Percentiles rank a stretch among this genome's conserved stretches.
These are phyloP conservation scores for Hirtodrosophila trivittata DNA, from an alignment of 2,888 invertebrate genomes.

Conservation along the genomic window DNA sequence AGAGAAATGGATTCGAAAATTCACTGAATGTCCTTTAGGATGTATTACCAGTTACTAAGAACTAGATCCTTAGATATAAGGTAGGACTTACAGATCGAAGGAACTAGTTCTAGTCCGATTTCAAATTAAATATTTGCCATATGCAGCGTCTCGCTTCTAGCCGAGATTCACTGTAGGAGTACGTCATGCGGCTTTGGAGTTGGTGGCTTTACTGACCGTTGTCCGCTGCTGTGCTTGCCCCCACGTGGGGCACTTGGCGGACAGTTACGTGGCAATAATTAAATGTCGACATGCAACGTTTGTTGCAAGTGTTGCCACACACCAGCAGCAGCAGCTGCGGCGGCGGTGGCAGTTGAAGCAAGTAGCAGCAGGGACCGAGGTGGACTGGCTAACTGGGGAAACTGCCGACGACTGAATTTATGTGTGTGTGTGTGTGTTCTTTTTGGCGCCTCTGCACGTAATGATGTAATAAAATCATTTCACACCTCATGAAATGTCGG, in stretches of 20 bases:
- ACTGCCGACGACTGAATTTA: constrained; percentile 9
- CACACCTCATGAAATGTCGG: constrained; percentile 82
- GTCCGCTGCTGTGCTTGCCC: neutral
- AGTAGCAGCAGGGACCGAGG: constrained; percentile 6
- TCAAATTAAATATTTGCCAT: too few species aligned
- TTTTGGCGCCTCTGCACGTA: constrained; percentile 71
- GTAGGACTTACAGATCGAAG: too few species aligned
- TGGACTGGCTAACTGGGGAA: constrained; percentile 8
- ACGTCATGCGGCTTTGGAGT: neutral
- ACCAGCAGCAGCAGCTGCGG: constrained; percentile 24
- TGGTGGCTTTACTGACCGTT: neutral
- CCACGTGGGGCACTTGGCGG: constrained; percentile 29
- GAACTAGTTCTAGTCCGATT: too few species aligned
- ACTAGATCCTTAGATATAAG: too few species aligned
- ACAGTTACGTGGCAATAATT: constrained; percentile 75
- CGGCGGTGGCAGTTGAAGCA: constrained; percentile 7
- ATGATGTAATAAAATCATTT: constrained; percentile 83
- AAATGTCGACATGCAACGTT: constrained; percentile 79
- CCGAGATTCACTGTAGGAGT: neutral
- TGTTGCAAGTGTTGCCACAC: constrained; percentile 46
- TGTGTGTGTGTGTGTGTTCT: constrained; percentile 13
- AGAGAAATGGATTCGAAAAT: too few species aligned
- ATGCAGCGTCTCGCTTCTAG: too few species aligned
- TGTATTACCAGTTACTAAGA: too few species aligned
- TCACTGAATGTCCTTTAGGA: too few species aligned